phyloP scores from a whole-genome alignment of 2,888 invertebrate genomes.

The Harpalus rubripes region DNA sequence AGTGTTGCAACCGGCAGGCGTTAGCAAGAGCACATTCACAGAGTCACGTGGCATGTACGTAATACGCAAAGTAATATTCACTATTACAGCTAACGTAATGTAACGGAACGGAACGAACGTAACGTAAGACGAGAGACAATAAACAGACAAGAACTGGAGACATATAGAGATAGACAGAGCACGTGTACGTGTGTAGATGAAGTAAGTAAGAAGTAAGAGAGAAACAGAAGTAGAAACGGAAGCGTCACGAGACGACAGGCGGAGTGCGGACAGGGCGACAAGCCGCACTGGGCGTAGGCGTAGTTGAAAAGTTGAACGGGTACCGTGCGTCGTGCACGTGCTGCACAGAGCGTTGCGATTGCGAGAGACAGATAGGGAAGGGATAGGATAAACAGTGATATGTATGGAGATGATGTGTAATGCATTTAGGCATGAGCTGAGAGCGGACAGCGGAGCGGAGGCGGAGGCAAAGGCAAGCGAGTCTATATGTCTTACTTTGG shows the following conservation, averaged over 20 bases:
- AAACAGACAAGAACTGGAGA: slow-evolving; percentile 55
- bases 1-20: slow-evolving; percentile 60
- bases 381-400: slow-evolving; percentile 15
- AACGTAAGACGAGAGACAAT: slow-evolving; percentile 37
- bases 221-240: slow-evolving; percentile 21
- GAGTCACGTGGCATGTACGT: slow-evolving; percentile 44
- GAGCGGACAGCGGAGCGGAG: slow-evolving; percentile 51
- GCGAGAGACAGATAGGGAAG: slow-evolving; percentile 12
- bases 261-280: slow-evolving; percentile 27
- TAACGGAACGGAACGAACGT: slow-evolving; percentile 18
- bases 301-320: slow-evolving; percentile 22
- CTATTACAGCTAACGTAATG: slow-evolving; percentile 37
- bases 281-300: slow-evolving; percentile 34
- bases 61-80: slow-evolving; percentile 33
- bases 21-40: slow-evolving; percentile 63
- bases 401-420: slow-evolving; percentile 7
- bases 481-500: slow-evolving; percentile 75
- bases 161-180: slow-evolving; percentile 36
- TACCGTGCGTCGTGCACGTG: slow-evolving; percentile 61
- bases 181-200: slow-evolving; percentile 49
- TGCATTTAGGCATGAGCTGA: slow-evolving; percentile 31
- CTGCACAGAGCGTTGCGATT: slow-evolving; percentile 56
- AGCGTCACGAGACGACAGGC: slow-evolving; percentile 41
- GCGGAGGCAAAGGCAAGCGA: slow-evolving; percentile 67
- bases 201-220: slow-evolving; percentile 30